Conservation (phyloP, 2,888 invertebrate genomes). For the Boloria euphrosyne region DNA sequence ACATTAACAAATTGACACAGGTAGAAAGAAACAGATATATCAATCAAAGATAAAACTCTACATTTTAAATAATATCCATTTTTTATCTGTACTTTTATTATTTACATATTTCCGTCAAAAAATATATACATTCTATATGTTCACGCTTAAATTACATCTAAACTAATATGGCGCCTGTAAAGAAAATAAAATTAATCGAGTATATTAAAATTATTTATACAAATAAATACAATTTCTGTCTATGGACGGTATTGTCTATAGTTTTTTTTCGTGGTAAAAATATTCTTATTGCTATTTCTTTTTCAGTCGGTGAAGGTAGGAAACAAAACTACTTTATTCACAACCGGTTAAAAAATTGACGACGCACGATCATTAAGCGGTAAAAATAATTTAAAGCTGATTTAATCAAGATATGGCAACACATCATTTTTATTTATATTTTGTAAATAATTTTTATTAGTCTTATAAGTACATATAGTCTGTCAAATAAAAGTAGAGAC, state of each 20-base stretch:
- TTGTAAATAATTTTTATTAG: no score
- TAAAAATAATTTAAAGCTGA: slow-evolving; percentile 31
- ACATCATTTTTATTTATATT: slow-evolving; percentile 14
- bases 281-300: slow-evolving; percentile 66
- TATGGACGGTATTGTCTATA: slow-evolving; percentile 77
- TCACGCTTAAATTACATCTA: slow-evolving; percentile 45
- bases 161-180: slow-evolving; percentile 74
- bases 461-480: no score
- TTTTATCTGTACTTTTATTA: slow-evolving; percentile 11
- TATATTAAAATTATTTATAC: slow-evolving; percentile 53
- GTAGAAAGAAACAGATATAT: slow-evolving; percentile 21
- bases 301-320: slow-evolving; percentile 58
- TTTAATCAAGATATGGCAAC: slow-evolving; percentile 37
- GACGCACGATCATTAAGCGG: slow-evolving; percentile 45
- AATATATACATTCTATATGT: slow-evolving; percentile 36
- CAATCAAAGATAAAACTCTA: not conserved
- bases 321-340: slow-evolving; percentile 53
- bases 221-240: slow-evolving; percentile 74
- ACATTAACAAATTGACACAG: slow-evolving; percentile 13
- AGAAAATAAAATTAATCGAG: slow-evolving; percentile 62
- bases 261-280: slow-evolving; percentile 65
- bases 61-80: slow-evolving; percentile 1
- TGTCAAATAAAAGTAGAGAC: no score
- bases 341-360: slow-evolving; percentile 64
- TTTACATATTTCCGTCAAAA: slow-evolving; percentile 8